These are phyloP conservation scores for Caenorhabditis elegans DNA, from an alignment of 1,140 invertebrate genomes.

Conservation along the genomic window DNA sequence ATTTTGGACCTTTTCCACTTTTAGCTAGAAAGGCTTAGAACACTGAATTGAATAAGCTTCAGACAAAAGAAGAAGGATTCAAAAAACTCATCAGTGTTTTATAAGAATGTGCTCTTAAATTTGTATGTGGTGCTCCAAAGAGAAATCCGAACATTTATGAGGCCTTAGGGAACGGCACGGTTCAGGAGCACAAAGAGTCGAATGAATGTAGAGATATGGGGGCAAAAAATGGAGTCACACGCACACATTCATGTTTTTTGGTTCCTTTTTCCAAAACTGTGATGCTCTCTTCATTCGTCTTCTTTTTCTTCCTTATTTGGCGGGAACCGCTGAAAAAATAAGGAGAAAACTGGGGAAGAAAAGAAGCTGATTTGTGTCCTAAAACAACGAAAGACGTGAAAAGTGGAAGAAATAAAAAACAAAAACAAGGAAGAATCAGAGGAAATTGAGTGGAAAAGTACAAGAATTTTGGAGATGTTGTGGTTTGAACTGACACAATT, in stretches of 20 bases:
- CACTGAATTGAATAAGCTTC: no score
- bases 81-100: slow-evolving; percentile 13
- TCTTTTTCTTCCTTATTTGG: not conserved
- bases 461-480: not conserved
- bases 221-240: slow-evolving; percentile 19
- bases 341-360: not conserved
- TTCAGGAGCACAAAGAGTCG: not conserved
- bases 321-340: not conserved
- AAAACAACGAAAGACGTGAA: no score
- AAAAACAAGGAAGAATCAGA: not conserved
- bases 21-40: no score
- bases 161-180: not conserved
- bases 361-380: not conserved
- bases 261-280: not conserved
- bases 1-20: no score
- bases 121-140: no score
- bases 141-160: slow-evolving; percentile 15
- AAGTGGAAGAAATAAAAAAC: no score
- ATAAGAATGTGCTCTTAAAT: not conserved
- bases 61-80: no score
- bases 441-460: not conserved
- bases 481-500: not conserved
- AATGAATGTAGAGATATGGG: not conserved
- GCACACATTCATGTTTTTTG: slow-evolving; percentile 8
- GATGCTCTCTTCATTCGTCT: not conserved